These are phyloP conservation scores for Apis florea DNA, from an alignment of 1,140 invertebrate genomes.

Conservation along the genomic window DNA sequence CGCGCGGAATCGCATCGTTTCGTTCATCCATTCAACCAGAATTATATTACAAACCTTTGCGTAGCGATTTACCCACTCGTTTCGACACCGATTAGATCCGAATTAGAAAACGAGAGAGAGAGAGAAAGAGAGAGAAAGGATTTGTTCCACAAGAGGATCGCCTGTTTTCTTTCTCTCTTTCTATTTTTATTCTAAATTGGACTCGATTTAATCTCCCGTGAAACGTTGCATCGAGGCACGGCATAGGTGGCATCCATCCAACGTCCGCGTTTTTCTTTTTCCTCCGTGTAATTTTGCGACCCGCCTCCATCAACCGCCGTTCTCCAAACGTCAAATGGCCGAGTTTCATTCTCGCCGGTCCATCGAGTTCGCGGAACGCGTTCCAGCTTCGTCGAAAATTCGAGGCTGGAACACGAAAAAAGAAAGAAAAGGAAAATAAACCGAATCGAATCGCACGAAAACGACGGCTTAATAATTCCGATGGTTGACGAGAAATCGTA, in stretches of 20 bases:
- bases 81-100: not conserved
- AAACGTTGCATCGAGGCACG: slow-evolving; percentile 1
- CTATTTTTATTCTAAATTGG: slow-evolving; percentile 18
- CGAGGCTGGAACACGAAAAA: slow-evolving; percentile 8
- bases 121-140: too few species aligned
- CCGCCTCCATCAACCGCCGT: slow-evolving; percentile 40
- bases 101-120: not conserved
- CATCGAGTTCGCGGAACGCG: slow-evolving; percentile 60
- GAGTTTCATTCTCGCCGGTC: slow-evolving; percentile 58
- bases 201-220: slow-evolving; percentile 36
- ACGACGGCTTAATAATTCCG: too few species aligned
- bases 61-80: not conserved
- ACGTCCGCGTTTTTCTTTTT: not conserved
- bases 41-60: slow-evolving; percentile 18
- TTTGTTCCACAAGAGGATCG: not conserved
- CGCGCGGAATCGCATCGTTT: slow-evolving; percentile 29
- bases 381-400: slow-evolving; percentile 46
- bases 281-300: slow-evolving; percentile 65
- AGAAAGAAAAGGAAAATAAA: slow-evolving; percentile 2
- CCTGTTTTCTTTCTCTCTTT: not conserved
- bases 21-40: slow-evolving; percentile 19
- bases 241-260: slow-evolving; percentile 23
- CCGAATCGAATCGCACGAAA: slow-evolving; percentile 36
- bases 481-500: too few species aligned
- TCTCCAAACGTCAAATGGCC: slow-evolving; percentile 51